Conservation (phyloP, 2,797 vertebrate genomes). For the Eurystomus glaucurus region DNA sequence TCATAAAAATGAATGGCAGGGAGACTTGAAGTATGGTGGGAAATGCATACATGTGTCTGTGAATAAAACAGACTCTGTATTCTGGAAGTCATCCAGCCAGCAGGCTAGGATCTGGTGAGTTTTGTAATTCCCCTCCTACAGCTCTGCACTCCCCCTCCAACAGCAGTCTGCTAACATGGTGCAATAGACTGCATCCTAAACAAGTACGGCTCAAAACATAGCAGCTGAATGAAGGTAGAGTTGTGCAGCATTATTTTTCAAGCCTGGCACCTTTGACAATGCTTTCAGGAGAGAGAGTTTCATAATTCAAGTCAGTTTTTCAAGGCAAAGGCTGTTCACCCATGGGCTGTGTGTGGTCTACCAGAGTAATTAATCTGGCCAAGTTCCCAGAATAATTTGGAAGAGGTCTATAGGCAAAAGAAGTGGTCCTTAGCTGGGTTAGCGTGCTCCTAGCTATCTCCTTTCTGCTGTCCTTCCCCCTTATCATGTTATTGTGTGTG, state of each 20-base stretch:
- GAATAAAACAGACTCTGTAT: neutral
- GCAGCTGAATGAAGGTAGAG: neutral
- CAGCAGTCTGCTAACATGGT: neutral
- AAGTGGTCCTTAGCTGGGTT: neutral
- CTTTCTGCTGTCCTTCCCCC: neutral
- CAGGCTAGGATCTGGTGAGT: neutral
- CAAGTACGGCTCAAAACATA: neutral
- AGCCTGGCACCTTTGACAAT: neutral
- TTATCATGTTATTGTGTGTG: neutral
- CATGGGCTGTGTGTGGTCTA: slow-evolving; percentile 40
- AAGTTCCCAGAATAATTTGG: neutral
- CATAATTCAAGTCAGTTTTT: slow-evolving; percentile 14
- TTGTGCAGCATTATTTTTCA: slow-evolving; percentile 12
- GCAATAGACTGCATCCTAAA: neutral
- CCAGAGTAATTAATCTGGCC: slow-evolving; percentile 47
- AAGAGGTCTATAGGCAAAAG: neutral
- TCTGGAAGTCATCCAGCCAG: neutral
- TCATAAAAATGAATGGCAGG: slow-evolving; percentile 12
- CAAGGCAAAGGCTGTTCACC: slow-evolving; percentile 11
- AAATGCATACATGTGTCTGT: neutral
- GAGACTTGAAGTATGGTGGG: neutral
- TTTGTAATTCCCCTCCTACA: neutral
- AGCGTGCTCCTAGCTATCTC: neutral
- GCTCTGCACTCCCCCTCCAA: neutral
- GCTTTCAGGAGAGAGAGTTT: neutral